phyloP scores from a whole-genome alignment of 2,113 vertebrate genomes.

The Dasyornis broadbenti region DNA sequence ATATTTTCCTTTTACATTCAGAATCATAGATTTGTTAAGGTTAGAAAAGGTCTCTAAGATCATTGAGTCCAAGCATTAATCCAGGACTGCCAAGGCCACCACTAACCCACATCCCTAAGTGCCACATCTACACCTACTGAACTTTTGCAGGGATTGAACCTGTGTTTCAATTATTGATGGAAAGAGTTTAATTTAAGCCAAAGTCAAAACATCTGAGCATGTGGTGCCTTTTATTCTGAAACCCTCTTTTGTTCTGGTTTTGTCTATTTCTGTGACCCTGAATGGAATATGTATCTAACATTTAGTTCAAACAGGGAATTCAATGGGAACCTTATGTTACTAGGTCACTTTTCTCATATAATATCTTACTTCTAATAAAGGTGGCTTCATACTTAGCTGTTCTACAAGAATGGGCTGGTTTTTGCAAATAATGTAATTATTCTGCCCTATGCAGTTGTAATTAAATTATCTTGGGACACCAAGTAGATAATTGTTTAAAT shows the following conservation, averaged over 20 bases:
- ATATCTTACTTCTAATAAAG: not conserved
- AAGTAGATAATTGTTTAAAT: not conserved
- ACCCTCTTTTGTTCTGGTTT: not conserved
- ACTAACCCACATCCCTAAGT: not conserved
- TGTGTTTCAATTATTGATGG: accelerated
- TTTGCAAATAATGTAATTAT: not conserved
- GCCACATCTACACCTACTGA: not conserved
- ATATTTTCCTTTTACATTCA: not conserved
- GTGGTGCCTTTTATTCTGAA: not conserved
- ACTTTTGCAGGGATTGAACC: not conserved
- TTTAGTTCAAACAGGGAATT: not conserved
- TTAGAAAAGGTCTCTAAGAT: not conserved
- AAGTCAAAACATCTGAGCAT: not conserved
- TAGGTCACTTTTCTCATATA: not conserved
- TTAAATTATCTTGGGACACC: not conserved
- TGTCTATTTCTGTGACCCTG: not conserved
- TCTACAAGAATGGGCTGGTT: not conserved
- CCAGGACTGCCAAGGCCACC: not conserved
- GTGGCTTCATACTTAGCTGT: not conserved
- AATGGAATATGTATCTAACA: not conserved
- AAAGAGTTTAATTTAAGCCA: not conserved
- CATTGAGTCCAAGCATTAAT: not conserved
- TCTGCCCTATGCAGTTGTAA: not conserved
- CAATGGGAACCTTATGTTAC: accelerated
- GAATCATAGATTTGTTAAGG: not conserved